Percentiles rank a stretch among this genome's conserved stretches.
These are phyloP conservation scores for Ptychochromis oligacanthus DNA, from an alignment of 2,113 vertebrate species.

Conservation along the genomic window DNA sequence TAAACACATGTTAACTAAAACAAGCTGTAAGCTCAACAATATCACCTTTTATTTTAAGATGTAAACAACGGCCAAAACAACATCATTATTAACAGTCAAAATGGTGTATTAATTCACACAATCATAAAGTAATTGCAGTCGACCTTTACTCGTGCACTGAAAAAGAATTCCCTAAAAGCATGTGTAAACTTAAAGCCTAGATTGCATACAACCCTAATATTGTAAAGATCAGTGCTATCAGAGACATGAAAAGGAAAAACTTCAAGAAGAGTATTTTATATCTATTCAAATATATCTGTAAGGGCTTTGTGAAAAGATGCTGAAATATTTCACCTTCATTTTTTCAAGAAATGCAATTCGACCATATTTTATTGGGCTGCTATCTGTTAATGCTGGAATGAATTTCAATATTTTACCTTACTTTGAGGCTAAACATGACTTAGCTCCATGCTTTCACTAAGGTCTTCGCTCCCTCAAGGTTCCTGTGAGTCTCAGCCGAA, in stretches of 20 bases:
- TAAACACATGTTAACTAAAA: too few relatives aligned
- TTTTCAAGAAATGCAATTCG: not conserved
- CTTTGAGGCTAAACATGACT: conserved; percentile 11
- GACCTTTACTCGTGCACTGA: too few relatives aligned
- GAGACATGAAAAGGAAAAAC: not conserved
- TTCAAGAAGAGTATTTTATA: not conserved
- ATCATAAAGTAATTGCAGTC: too few relatives aligned
- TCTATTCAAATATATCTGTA: too few relatives aligned
- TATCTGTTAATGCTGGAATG: not conserved
- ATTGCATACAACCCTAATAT: not conserved
- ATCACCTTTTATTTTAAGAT: too few relatives aligned
- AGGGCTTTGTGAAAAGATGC: not conserved
- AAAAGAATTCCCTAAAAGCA: too few relatives aligned
- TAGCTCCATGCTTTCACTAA: not conserved
- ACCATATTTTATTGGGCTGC: not conserved
- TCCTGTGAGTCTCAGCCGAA: conserved; percentile 9
- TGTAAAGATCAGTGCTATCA: not conserved
- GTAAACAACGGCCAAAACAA: too few relatives aligned
- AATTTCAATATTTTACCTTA: not conserved
- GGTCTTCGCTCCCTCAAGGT: not conserved
- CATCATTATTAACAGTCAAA: too few relatives aligned
- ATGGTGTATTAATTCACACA: too few relatives aligned
- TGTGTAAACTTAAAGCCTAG: not conserved
- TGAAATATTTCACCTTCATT: not conserved
- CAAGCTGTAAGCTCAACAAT: too few relatives aligned